phyloP scores from a whole-genome alignment of 2,797 vertebrate species.

The Ispidina lecontei region DNA sequence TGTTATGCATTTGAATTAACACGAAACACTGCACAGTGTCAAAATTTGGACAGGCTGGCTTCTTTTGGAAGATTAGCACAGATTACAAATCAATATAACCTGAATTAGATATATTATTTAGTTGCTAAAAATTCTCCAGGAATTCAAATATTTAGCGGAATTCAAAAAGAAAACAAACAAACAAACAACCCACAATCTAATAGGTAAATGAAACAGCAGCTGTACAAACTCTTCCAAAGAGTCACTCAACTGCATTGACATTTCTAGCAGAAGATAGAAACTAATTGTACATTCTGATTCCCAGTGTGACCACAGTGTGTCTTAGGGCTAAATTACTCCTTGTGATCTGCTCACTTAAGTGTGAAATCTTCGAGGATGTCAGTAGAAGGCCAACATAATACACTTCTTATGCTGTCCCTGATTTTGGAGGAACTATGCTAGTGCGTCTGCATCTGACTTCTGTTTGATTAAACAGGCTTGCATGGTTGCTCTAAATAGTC shows the following conservation, averaged over 20 bases:
- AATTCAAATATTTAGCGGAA: neutral
- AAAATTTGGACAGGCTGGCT: neutral
- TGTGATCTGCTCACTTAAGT: neutral
- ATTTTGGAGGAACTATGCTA: neutral
- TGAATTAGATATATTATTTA: neutral
- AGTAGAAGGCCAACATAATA: neutral
- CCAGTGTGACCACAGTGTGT: neutral
- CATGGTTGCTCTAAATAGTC: neutral
- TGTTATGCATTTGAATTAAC: neutral
- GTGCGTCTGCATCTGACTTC: neutral
- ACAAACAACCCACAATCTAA: neutral
- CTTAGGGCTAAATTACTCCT: slow-evolving; percentile 15
- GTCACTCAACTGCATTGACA: neutral
- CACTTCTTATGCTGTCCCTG: neutral
- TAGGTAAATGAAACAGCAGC: neutral
- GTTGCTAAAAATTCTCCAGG: neutral
- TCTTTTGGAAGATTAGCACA: neutral
- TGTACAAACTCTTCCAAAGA: neutral
- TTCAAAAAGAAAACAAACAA: neutral
- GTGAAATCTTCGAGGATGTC: neutral
- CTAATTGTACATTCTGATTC: slow-evolving; percentile 23
- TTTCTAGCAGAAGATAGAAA: slow-evolving; percentile 33
- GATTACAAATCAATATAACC: neutral
- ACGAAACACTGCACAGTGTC: neutral
- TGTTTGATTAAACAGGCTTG: neutral